Conservation (phyloP, 2,797 vertebrate genomes). For the Naso thynnoides region DNA sequence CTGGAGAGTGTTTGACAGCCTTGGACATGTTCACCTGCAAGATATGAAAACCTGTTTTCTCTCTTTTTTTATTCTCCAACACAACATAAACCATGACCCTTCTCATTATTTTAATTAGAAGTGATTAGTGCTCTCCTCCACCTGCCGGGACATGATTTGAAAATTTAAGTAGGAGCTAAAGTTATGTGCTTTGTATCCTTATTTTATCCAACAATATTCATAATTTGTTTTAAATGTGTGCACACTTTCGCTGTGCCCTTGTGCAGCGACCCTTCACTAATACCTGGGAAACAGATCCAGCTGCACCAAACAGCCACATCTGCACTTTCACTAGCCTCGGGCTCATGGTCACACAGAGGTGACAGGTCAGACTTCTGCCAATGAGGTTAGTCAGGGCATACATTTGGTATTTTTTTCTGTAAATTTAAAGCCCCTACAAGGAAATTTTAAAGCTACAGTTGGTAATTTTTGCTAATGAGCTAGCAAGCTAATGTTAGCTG, state of each 20-base stretch:
- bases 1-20: slow-evolving; percentile 16
- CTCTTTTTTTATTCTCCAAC: background rate
- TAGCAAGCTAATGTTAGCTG: no score
- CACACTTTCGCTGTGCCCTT: background rate
- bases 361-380: background rate
- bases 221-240: background rate
- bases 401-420: background rate
- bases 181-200: background rate
- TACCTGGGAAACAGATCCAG: slow-evolving; percentile 40
- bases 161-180: no score
- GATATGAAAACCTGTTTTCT: no score
- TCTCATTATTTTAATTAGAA: no score
- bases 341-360: slow-evolving; percentile 10
- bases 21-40: background rate
- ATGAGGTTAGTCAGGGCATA: background rate
- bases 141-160: no score
- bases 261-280: slow-evolving; percentile 42
- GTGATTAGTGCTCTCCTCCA: no score
- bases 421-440: no score
- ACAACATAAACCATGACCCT: no score
- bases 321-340: slow-evolving; percentile 24
- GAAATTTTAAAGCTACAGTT: no score
- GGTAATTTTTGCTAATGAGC: no score
- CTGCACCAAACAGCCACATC: slow-evolving; percentile 32
- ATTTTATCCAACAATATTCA: no score